Conservation (phyloP, 2,113 vertebrate genomes). For the Chionis minor region DNA sequence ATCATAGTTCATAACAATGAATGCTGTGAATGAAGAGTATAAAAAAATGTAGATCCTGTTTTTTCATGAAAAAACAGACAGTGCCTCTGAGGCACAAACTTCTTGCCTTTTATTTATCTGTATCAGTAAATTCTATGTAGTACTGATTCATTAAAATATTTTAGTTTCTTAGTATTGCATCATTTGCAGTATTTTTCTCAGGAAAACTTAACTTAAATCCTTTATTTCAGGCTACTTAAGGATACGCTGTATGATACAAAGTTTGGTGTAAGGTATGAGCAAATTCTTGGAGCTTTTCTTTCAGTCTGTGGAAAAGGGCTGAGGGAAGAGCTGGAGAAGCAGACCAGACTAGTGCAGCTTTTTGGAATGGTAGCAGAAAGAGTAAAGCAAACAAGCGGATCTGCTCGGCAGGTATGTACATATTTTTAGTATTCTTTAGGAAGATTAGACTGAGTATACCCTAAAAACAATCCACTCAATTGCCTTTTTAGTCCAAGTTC, state of each 20-base stretch:
- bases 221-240: constrained; percentile 88
- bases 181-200: background rate
- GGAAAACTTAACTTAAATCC: constrained; percentile 10
- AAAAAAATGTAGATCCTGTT: background rate
- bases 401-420: constrained; percentile 85
- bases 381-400: constrained; percentile 89
- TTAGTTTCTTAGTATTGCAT: background rate
- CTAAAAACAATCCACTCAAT: background rate
- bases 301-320: constrained; percentile 88
- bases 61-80: background rate
- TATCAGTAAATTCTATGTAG: background rate
- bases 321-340: constrained; percentile 89
- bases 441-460: background rate
- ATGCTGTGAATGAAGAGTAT: background rate
- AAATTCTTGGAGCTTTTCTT: constrained; percentile 89
- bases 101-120: background rate
- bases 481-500: background rate
- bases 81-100: background rate
- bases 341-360: constrained; percentile 88
- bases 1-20: background rate
- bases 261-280: constrained; percentile 87
- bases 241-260: constrained; percentile 90
- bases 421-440: background rate
- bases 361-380: constrained; percentile 91
- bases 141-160: background rate